Evolutionary conservation across 2,888 invertebrate genomes (phyloP).

Genomic region (Acanthacorydalis orientalis): DNA sequence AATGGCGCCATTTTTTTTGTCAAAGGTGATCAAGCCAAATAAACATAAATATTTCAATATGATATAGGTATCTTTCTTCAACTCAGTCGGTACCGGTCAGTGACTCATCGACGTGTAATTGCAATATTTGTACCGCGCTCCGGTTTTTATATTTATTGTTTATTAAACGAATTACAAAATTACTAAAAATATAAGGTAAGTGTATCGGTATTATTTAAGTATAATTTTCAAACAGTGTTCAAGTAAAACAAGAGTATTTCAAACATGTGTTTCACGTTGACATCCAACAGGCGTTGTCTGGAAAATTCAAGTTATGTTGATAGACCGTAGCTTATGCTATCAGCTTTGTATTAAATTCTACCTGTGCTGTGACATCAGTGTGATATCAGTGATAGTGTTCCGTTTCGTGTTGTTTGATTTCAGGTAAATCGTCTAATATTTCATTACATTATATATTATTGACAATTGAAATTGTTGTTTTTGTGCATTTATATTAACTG

Average conservation of each 20-base stretch:
- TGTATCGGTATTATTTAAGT: neutral
- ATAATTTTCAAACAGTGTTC: neutral
- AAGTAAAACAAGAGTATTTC: neutral
- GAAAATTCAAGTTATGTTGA: neutral
- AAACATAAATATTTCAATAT: neutral
- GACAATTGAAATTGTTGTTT: neutral
- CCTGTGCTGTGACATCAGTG: too few relatives aligned
- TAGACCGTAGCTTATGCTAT: too few relatives aligned
- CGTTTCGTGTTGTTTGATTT: too few relatives aligned
- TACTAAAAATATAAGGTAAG: neutral
- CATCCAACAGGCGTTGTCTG: constrained; percentile 3
- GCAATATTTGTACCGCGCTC: neutral
- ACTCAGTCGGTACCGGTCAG: constrained; percentile 20
- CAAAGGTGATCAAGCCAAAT: too few relatives aligned
- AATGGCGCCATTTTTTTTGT: too few relatives aligned
- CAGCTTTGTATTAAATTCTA: too few relatives aligned
- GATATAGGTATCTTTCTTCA: neutral
- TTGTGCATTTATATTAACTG: neutral
- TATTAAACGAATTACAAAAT: neutral
- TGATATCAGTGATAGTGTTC: too few relatives aligned
- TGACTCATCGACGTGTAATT: constrained; percentile 28
- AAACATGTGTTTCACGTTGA: constrained; percentile 6
- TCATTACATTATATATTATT: too few relatives aligned
- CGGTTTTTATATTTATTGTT: neutral
- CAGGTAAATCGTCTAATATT: too few relatives aligned